Evolutionary conservation across 2,797 vertebrate species (phyloP).

Genomic region (Sebastes variabilis): DNA sequence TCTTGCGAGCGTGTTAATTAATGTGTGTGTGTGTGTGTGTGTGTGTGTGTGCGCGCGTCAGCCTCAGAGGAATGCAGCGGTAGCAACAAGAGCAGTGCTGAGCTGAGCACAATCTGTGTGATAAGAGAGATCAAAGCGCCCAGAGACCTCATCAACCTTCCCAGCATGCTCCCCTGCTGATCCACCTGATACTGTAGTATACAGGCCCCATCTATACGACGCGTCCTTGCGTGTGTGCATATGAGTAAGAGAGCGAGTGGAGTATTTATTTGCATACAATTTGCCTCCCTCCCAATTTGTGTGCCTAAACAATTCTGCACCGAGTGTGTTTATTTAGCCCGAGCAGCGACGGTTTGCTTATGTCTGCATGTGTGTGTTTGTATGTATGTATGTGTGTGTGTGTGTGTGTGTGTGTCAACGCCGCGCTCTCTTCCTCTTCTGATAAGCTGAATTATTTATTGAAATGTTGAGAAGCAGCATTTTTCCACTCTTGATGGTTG

Average conservation of each 20-base stretch:
- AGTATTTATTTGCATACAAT: constrained; percentile 38
- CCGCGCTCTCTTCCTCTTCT: neutral
- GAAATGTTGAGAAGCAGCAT: constrained; percentile 26
- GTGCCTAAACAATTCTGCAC: constrained; percentile 6
- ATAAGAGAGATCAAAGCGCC: constrained; percentile 66
- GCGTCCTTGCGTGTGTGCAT: neutral
- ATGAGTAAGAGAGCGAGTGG: neutral
- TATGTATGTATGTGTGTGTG: neutral
- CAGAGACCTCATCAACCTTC: constrained; percentile 60
- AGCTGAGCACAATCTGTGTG: constrained; percentile 59
- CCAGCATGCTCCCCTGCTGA: constrained; percentile 54
- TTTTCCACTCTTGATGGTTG: neutral
- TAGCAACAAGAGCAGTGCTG: constrained; percentile 38
- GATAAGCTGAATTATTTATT: constrained; percentile 58
- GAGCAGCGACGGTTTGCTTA: constrained; percentile 2
- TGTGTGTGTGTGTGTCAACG: neutral
- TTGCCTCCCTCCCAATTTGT: constrained; percentile 13
- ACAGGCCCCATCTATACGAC: neutral
- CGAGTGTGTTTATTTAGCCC: constrained; percentile 24
- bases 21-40: neutral
- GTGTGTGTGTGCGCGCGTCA: neutral
- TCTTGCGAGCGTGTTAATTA: no score
- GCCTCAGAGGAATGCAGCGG: constrained; percentile 51
- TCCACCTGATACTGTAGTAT: constrained; percentile 41
- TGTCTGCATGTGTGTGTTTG: neutral